Evolutionary conservation across 2,888 invertebrate genomes (phyloP).

Genomic region (Geophilus truncorum): DNA sequence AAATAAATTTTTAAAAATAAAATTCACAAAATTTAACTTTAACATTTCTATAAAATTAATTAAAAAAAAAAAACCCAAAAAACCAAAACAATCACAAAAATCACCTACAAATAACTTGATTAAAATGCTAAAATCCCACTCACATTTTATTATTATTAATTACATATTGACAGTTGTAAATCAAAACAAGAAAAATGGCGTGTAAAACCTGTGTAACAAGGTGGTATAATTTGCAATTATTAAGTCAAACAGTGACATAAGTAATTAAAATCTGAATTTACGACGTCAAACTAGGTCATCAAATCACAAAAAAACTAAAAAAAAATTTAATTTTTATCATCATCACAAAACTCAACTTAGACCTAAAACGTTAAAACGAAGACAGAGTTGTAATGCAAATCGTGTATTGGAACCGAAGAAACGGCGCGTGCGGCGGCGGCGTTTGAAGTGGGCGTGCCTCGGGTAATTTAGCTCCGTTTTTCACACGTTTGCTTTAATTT

Average conservation of each 20-base stretch:
- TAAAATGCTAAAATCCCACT: too few relatives aligned
- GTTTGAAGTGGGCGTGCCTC: not conserved
- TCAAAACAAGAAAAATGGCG: not conserved
- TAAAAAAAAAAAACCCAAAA: too few relatives aligned
- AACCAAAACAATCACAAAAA: too few relatives aligned
- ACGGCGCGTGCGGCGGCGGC: not conserved
- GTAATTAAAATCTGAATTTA: not conserved
- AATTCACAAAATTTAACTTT: too few relatives aligned
- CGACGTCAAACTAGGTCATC: not conserved
- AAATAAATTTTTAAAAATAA: too few relatives aligned
- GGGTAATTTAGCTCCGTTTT: not conserved
- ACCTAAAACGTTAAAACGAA: too few relatives aligned
- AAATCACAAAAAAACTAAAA: not conserved
- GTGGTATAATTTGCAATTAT: not conserved
- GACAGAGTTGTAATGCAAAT: too few relatives aligned
- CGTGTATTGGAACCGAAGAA: not conserved
- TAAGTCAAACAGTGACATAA: not conserved
- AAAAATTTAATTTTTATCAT: not conserved
- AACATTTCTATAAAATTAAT: too few relatives aligned
- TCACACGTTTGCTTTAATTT: constrained; percentile 10
- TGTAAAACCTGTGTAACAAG: not conserved
- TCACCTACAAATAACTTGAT: too few relatives aligned
- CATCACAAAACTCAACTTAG: not conserved
- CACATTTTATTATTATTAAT: too few relatives aligned
- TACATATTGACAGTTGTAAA: too few relatives aligned